These are phyloP conservation scores for Tineola bisselliella DNA, from an alignment of 2,888 invertebrate genomes.

Conservation along the genomic window DNA sequence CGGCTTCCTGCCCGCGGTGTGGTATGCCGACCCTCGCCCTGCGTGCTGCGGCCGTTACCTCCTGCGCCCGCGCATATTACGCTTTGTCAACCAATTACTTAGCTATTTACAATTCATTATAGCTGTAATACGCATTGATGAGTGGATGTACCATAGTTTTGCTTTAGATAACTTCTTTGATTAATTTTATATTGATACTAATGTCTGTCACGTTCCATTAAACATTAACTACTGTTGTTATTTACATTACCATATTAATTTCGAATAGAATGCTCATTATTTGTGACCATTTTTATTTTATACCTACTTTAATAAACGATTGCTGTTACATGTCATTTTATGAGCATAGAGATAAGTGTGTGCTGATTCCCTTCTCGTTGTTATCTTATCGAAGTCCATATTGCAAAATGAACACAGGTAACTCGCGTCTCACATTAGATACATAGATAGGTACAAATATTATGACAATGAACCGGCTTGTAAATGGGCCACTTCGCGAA, in stretches of 20 bases:
- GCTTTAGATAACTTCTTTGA: not conserved
- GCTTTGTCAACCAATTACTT: constrained; percentile 44
- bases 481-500: constrained; percentile 25
- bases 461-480: constrained; percentile 24
- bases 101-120: constrained; percentile 35
- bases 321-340: not conserved
- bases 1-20: constrained; percentile 22
- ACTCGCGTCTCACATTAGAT: not conserved
- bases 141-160: not conserved
- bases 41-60: constrained; percentile 8
- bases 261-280: no score
- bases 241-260: not conserved
- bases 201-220: not conserved
- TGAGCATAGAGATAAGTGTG: not conserved
- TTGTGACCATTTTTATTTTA: no score
- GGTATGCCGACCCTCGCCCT: constrained; percentile 33
- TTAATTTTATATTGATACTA: not conserved
- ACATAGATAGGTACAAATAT: not conserved
- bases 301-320: not conserved
- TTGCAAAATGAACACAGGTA: constrained; percentile 10
- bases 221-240: not conserved
- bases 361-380: not conserved
- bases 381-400: constrained; percentile 2
- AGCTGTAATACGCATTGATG: not conserved
- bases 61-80: constrained; percentile 19